Evolutionary conservation across 2,888 invertebrate genomes (phyloP).

Genomic region (Acanthoscelides obtectus): DNA sequence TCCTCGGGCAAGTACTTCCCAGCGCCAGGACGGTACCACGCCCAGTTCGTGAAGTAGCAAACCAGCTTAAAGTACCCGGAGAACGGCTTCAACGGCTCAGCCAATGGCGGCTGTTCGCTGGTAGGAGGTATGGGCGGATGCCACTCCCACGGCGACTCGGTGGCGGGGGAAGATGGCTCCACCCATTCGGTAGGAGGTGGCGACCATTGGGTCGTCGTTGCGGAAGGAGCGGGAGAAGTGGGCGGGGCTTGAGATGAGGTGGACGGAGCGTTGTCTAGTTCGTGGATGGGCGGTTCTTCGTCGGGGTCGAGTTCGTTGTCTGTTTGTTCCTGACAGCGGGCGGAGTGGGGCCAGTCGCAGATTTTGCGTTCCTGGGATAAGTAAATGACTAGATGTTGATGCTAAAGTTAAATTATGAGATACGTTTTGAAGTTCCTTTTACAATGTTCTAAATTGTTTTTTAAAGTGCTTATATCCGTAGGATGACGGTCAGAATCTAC

Average conservation of each 20-base stretch:
- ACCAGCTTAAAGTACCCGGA: conserved; percentile 74
- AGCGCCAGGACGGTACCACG: conserved; percentile 79
- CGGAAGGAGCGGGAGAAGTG: conserved; percentile 29
- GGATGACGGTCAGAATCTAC: too few species aligned
- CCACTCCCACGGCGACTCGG: conserved; percentile 32
- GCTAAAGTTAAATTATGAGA: too few species aligned
- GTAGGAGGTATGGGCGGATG: conserved; percentile 38
- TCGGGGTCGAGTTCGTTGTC: conserved; percentile 12
- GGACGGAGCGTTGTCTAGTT: conserved; percentile 15
- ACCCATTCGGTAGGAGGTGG: conserved; percentile 21
- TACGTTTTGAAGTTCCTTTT: too few species aligned
- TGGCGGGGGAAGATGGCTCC: conserved; percentile 15
- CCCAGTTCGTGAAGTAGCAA: conserved; percentile 93
- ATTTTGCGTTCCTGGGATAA: conserved; percentile 53
- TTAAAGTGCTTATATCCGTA: too few species aligned
- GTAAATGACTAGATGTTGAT: background rate
- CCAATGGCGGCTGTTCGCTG: conserved; percentile 42
- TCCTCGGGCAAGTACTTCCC: conserved; percentile 83
- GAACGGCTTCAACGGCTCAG: conserved; percentile 50
- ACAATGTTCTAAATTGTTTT: too few species aligned
- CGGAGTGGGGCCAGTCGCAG: conserved; percentile 69
- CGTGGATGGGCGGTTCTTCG: conserved; percentile 6
- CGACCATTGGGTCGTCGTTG: conserved; percentile 21
- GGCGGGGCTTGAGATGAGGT: conserved; percentile 15
- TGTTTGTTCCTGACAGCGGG: conserved; percentile 50